Evolutionary conservation across 2,113 vertebrate genomes (phyloP).

Genomic region (Sitta europaea): DNA sequence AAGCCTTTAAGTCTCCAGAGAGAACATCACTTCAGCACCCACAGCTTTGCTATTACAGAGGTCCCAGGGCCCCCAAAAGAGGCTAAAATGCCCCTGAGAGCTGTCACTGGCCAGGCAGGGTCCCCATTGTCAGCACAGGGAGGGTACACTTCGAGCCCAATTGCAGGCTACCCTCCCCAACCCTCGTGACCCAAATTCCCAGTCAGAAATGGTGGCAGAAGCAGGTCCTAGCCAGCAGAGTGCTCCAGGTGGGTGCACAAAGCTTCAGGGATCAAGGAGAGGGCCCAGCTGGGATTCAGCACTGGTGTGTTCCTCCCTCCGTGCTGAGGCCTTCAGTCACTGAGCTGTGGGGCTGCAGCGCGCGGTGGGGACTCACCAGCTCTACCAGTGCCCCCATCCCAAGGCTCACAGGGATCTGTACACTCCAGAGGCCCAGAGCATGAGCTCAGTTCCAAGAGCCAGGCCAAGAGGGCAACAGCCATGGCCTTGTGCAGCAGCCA

Average conservation of each 20-base stretch:
- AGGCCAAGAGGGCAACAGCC: neutral
- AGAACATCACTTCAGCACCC: neutral
- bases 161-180: neutral
- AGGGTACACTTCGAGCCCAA: rapidly evolving
- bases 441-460: neutral
- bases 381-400: neutral
- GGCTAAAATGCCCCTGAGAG: neutral
- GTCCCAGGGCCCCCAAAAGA: neutral
- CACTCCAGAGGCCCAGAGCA: neutral
- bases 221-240: neutral
- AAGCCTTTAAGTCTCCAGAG: neutral
- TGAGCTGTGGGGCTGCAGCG: rapidly evolving
- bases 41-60: neutral
- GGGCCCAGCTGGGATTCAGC: neutral
- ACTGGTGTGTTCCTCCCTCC: neutral
- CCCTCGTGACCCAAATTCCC: neutral
- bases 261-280: neutral
- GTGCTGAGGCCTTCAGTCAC: neutral
- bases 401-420: rapidly evolving
- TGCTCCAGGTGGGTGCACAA: neutral
- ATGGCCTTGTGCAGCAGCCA: neutral
- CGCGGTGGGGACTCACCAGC: rapidly evolving
- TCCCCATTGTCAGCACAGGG: neutral
- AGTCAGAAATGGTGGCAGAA: neutral
- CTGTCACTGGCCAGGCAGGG: neutral